phyloP scores from a whole-genome alignment of 2,888 invertebrate genomes.

The Andricus curvator region DNA sequence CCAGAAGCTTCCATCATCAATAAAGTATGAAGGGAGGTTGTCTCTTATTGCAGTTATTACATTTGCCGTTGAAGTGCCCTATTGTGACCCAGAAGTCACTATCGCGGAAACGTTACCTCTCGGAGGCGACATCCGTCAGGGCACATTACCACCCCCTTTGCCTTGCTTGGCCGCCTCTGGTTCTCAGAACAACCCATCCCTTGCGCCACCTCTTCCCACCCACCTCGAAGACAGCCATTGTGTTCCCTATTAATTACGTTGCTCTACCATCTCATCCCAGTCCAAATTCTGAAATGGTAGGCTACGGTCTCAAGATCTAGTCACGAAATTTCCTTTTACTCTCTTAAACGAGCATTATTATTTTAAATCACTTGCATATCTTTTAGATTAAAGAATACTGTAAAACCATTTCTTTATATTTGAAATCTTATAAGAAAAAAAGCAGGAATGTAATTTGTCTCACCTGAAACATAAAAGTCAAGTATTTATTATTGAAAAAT shows the following conservation, averaged over 20 bases:
- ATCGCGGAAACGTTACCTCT: constrained; percentile 63
- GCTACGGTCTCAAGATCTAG: constrained; percentile 55
- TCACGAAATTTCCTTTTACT: neutral
- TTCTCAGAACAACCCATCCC: constrained; percentile 5
- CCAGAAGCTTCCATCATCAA: no score
- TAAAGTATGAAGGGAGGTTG: neutral
- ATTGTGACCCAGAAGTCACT: constrained; percentile 49
- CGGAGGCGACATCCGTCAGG: constrained; percentile 69
- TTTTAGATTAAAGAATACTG: neutral
- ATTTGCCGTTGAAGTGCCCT: constrained; percentile 7
- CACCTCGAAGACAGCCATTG: constrained; percentile 70
- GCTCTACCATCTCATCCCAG: constrained; percentile 56
- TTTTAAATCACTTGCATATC: neutral
- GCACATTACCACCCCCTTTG: constrained; percentile 64
- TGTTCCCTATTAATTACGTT: constrained; percentile 74
- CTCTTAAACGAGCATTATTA: neutral
- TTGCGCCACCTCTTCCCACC: neutral
- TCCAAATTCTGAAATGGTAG: constrained; percentile 52
- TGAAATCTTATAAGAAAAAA: neutral
- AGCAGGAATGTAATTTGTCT: no score
- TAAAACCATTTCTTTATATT: neutral
- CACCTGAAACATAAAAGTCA: no score
- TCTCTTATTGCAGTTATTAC: neutral
- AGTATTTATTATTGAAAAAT: no score
- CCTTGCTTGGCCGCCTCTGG: constrained; percentile 43